phyloP scores from a whole-genome alignment of 2,888 invertebrate species.

The Cacoxenus indagator region DNA sequence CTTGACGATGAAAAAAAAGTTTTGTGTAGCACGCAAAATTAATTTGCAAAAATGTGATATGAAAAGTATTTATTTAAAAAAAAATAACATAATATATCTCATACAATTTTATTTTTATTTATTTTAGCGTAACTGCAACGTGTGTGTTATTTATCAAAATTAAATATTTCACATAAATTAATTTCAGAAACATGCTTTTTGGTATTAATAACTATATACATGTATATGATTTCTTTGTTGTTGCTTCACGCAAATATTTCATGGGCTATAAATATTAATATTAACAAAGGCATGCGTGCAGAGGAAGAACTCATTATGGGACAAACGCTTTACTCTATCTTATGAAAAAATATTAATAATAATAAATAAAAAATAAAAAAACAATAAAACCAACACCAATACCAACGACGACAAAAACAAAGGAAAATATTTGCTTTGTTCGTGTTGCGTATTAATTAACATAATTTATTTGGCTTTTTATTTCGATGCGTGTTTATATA shows the following conservation, averaged over 20 bases:
- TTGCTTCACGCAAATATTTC: neutral
- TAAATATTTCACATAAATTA: conserved; percentile 6
- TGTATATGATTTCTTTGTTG: neutral
- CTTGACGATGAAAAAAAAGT: neutral
- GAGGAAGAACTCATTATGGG: too few species aligned
- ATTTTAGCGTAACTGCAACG: neutral
- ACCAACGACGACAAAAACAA: neutral
- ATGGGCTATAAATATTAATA: conserved; percentile 10
- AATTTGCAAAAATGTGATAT: too few species aligned
- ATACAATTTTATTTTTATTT: neutral
- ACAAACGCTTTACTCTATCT: too few species aligned
- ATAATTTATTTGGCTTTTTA: conserved; percentile 45
- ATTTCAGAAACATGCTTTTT: conserved; percentile 15
- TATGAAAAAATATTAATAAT: too few species aligned
- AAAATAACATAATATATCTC: neutral
- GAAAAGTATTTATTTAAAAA: neutral
- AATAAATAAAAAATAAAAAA: neutral
- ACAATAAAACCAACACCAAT: conserved; percentile 5
- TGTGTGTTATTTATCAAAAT: conserved; percentile 6
- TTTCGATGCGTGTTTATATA: neutral
- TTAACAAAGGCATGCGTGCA: neutral
- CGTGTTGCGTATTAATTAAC: conserved; percentile 42
- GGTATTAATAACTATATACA: too few species aligned
- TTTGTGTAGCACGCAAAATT: neutral
- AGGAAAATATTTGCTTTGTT: conserved; percentile 1